Evolutionary conservation across 2,888 invertebrate species (phyloP).

Genomic region (Andrena praecox): DNA sequence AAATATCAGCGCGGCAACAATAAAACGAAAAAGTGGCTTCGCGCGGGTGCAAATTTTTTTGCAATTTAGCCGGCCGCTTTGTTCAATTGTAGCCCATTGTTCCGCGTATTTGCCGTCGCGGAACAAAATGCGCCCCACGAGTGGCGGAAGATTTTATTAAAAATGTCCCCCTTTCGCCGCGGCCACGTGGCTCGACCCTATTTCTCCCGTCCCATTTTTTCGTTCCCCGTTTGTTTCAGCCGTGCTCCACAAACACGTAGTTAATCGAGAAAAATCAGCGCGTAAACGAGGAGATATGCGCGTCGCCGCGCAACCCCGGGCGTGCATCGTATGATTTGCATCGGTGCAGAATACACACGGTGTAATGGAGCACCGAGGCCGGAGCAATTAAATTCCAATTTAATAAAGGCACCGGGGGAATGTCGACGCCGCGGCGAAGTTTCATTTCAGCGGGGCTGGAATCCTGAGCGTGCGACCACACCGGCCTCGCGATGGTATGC

Average conservation of each 20-base stretch:
- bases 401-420: constrained; percentile 78
- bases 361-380: constrained; percentile 72
- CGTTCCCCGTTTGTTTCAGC: neutral
- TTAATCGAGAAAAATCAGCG: constrained; percentile 69
- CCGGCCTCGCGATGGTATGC: constrained; percentile 64
- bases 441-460: constrained; percentile 75
- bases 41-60: constrained; percentile 20
- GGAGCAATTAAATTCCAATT: constrained; percentile 80
- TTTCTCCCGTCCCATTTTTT: neutral
- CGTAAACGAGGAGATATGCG: constrained; percentile 55
- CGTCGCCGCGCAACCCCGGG: constrained; percentile 41
- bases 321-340: constrained; percentile 68
- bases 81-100: constrained; percentile 53
- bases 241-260: constrained; percentile 37
- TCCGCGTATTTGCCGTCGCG: constrained; percentile 40
- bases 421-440: constrained; percentile 72
- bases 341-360: constrained; percentile 63
- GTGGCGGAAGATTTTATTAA: constrained; percentile 52
- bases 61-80: constrained; percentile 51
- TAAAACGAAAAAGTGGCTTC: neutral
- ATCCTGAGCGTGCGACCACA: constrained; percentile 73
- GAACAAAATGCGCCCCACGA: constrained; percentile 37
- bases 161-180: constrained; percentile 32
- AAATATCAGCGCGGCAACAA: constrained; percentile 14
- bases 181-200: neutral